phyloP scores from a whole-genome alignment of 1,140 invertebrate species.

The Sogatella furcifera region DNA sequence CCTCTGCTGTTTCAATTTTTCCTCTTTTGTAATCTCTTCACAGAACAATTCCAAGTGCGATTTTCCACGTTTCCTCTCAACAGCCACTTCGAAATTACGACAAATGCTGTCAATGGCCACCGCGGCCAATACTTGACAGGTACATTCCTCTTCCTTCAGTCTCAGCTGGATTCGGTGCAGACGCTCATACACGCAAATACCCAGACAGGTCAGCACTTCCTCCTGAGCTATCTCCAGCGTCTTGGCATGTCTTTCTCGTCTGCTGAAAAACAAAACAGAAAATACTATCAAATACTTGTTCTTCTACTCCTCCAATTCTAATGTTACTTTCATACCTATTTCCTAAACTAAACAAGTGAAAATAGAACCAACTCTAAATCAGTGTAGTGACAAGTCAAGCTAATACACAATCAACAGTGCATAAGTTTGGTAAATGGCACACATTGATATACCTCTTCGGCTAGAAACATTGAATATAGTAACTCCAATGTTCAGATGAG shows the following conservation, averaged over 20 bases:
- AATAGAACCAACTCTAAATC: too few species aligned
- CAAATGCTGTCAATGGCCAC: conserved; percentile 76
- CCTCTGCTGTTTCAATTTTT: conserved; percentile 67
- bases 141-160: conserved; percentile 78
- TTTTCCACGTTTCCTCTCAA: conserved; percentile 79
- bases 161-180: conserved; percentile 75
- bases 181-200: conserved; percentile 81
- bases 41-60: conserved; percentile 75
- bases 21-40: conserved; percentile 70
- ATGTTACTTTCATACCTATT: too few species aligned
- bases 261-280: conserved; percentile 31
- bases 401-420: too few species aligned
- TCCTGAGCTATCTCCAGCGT: conserved; percentile 91
- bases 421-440: too few species aligned
- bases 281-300: too few species aligned
- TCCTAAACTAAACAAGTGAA: too few species aligned
- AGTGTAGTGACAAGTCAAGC: conserved; percentile 29
- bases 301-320: too few species aligned
- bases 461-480: too few species aligned
- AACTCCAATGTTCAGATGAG: too few species aligned
- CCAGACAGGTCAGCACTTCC: conserved; percentile 85
- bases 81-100: conserved; percentile 75
- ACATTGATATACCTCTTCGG: too few species aligned
- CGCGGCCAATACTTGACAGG: conserved; percentile 81
- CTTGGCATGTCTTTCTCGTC: conserved; percentile 84